Base-by-base conservation (phyloP, 2,888 invertebrate species). In the Watsonalla cultraria region DNA sequence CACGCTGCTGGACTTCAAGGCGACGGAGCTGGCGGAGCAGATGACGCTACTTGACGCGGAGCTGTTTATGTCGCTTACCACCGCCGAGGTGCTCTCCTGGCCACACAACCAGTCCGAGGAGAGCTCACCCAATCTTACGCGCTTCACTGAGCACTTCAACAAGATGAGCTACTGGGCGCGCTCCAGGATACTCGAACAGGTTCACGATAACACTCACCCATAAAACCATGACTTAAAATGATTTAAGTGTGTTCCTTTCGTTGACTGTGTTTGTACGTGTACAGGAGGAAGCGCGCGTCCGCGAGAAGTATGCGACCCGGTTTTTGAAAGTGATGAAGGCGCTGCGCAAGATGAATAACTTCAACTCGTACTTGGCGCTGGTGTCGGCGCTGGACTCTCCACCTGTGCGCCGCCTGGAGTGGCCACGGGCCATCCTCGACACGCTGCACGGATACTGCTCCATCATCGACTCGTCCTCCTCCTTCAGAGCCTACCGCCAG, bases 101-200 rank as follows among this genome's bases (percentile, higher is more conserved):
- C 97, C 99, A 45, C 95, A 97, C 74, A 98, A 99, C 81, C 99
- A 99, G 86, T 97, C 97, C 64, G 99, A 99, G 84, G 98, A 99
- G 79, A 93, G 96, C 68, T 98, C 98, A 77, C 99, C 99, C 4
- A 99, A 99, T 86, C 92, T 99, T 55, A 98, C 98, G 39, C 92
- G 96, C 65, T 99, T 99, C 81, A 99, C 99, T 0, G 98, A 99
- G 82, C 99, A 99, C 87, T 99, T 99, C 86, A 99, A 99, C 82
- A 99, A 99, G 90, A 98, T 99, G 97, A 98, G 98, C 56, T 99
- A 97, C 78, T 99, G 99, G 99, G 98, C 98, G 46, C 92, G 99
- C 54, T 98, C 99, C 5, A 93, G 96, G 78, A 98, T 99, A 72
- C 89, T 99, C 52, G 96, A 97, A 68, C 96, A 97, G 79, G 87